Conservation (phyloP, 1,140 invertebrate genomes). For the Palaemon carinicauda region DNA sequence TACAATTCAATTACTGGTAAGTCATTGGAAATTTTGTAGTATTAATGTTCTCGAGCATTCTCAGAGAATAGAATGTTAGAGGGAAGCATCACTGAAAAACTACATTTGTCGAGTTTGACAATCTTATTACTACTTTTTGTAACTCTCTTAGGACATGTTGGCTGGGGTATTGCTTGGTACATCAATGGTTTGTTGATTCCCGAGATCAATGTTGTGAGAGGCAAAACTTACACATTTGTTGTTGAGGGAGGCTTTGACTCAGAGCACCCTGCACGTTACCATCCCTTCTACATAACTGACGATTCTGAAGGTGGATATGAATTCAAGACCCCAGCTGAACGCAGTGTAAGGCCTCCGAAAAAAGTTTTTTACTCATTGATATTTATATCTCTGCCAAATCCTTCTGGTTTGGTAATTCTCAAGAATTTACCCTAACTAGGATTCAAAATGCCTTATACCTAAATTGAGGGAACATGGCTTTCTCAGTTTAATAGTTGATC, state of each 20-base stretch:
- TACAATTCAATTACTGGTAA: slow-evolving; percentile 80
- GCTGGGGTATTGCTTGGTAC: slow-evolving; percentile 94
- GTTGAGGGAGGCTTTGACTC: slow-evolving; percentile 86
- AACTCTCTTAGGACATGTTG: slow-evolving; percentile 77
- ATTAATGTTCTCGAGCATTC: too few relatives aligned
- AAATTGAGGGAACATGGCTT: too few relatives aligned
- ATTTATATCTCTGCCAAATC: background rate
- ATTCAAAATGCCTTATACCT: too few relatives aligned
- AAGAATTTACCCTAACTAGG: too few relatives aligned
- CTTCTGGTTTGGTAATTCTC: background rate
- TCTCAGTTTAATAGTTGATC: background rate
- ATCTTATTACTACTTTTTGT: background rate
- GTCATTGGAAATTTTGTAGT: background rate
- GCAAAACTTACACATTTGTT: slow-evolving; percentile 89
- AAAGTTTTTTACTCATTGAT: background rate
- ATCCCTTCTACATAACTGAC: slow-evolving; percentile 96
- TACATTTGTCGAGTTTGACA: background rate
- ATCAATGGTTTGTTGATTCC: slow-evolving; percentile 94
- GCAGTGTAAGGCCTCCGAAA: slow-evolving; percentile 70
- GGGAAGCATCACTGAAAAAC: background rate
- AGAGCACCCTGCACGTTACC: slow-evolving; percentile 81
- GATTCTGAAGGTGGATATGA: slow-evolving; percentile 89
- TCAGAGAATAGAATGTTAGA: background rate
- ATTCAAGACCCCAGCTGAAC: slow-evolving; percentile 84
- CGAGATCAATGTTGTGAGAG: slow-evolving; percentile 89